Evolutionary conservation across 2,113 vertebrate species (phyloP).

Genomic region (Theristicus caerulescens): DNA sequence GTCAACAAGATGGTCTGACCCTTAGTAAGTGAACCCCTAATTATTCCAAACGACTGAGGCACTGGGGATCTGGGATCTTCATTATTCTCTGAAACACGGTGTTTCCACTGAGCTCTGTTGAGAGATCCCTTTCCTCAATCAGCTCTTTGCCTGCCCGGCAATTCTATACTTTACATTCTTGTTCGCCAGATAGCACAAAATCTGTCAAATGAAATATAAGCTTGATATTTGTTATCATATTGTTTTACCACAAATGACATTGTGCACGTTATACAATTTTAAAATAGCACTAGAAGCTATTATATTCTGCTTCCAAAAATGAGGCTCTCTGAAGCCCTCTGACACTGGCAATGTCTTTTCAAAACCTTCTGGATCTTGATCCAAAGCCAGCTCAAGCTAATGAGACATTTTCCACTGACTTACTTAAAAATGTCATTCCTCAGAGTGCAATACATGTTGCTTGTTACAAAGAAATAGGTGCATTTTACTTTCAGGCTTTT

Average conservation of each 20-base stretch:
- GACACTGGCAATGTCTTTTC: background rate
- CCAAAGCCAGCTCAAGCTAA: background rate
- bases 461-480: background rate
- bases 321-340: background rate
- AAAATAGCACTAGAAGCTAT: background rate
- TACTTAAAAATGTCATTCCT: background rate
- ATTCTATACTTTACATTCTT: slow-evolving; percentile 27
- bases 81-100: background rate
- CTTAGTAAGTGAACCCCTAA: slow-evolving; percentile 39
- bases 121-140: slow-evolving; percentile 53
- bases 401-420: background rate
- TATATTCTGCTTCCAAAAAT: background rate
- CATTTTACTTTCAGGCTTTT: background rate
- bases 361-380: background rate
- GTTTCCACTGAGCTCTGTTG: slow-evolving; percentile 51
- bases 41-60: background rate
- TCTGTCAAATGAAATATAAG: background rate
- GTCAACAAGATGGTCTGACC: slow-evolving; percentile 19
- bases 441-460: background rate
- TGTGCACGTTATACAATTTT: background rate
- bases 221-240: background rate
- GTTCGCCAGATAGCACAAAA: background rate
- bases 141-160: background rate
- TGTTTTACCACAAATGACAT: background rate
- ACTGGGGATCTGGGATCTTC: background rate